These are phyloP conservation scores for Melanaphis sacchari DNA, from an alignment of 1,140 invertebrate species.

Conservation along the genomic window DNA sequence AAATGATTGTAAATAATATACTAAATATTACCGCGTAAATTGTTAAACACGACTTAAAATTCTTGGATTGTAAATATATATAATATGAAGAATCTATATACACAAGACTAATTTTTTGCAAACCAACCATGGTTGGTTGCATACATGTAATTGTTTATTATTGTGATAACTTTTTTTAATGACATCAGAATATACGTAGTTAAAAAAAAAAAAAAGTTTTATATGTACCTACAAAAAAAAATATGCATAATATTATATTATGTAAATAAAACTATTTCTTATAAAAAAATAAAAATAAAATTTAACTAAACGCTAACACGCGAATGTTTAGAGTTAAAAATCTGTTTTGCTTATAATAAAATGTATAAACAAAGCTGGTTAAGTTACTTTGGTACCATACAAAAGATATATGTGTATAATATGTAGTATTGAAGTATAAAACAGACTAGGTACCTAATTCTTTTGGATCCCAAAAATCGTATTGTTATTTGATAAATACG, in stretches of 20 bases:
- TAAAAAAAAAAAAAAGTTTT: not conserved
- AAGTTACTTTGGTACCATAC: not conserved
- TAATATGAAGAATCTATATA: not conserved
- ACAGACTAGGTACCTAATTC: not conserved
- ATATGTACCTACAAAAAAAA: not conserved
- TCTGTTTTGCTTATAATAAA: not conserved
- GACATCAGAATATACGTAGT: not conserved
- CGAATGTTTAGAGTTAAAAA: not conserved
- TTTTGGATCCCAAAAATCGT: not conserved
- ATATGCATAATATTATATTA: not conserved
- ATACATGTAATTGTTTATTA: not conserved
- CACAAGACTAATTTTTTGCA: not conserved
- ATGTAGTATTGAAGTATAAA: not conserved
- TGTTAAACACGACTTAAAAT: not conserved
- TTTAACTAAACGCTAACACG: not conserved
- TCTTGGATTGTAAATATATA: not conserved
- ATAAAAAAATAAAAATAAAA: not conserved
- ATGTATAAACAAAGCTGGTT: not conserved
- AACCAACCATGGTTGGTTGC: too few relatives aligned
- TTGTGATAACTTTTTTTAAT: not conserved
- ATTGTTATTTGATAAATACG: not conserved
- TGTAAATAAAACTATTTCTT: not conserved
- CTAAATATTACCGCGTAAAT: not conserved
- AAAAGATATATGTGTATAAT: not conserved
- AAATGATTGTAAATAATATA: not conserved